These are phyloP conservation scores for Oncorhynchus mykiss DNA, from an alignment of 2,113 vertebrate genomes.

Conservation along the genomic window DNA sequence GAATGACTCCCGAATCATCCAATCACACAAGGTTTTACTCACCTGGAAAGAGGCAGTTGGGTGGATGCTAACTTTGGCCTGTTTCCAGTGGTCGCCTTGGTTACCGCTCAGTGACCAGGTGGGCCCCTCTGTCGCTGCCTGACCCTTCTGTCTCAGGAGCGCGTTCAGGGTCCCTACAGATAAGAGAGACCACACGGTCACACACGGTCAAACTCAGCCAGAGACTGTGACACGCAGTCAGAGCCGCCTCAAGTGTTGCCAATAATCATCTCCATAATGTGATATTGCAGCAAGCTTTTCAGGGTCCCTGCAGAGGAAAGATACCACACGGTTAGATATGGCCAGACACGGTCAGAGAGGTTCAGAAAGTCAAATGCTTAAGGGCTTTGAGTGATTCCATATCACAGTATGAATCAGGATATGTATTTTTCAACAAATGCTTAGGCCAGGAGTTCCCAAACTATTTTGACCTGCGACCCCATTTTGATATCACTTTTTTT, in stretches of 20 bases:
- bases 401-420: no score
- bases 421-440: no score
- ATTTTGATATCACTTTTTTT: no score
- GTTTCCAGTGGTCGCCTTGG: slow-evolving; percentile 94
- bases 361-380: not conserved
- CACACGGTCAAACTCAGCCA: not conserved
- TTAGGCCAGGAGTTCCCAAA: no score
- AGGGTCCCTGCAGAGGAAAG: no score
- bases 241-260: not conserved
- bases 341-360: no score
- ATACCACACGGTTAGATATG: no score
- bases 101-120: slow-evolving; percentile 93
- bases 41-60: slow-evolving; percentile 96
- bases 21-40: slow-evolving; percentile 29
- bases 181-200: not conserved
- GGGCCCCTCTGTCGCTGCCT: slow-evolving; percentile 81
- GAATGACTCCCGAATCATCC: not conserved
- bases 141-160: slow-evolving; percentile 90
- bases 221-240: not conserved
- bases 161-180: slow-evolving; percentile 82
- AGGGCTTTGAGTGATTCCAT: not conserved
- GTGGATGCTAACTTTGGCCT: slow-evolving; percentile 92
- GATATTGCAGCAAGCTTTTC: no score
- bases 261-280: no score
- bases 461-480: no score